Evolutionary conservation across 2,888 invertebrate species (phyloP), one percentile per base, ranked within the genome.

Genomic region (Acanthacorydalis orientalis): DNA sequence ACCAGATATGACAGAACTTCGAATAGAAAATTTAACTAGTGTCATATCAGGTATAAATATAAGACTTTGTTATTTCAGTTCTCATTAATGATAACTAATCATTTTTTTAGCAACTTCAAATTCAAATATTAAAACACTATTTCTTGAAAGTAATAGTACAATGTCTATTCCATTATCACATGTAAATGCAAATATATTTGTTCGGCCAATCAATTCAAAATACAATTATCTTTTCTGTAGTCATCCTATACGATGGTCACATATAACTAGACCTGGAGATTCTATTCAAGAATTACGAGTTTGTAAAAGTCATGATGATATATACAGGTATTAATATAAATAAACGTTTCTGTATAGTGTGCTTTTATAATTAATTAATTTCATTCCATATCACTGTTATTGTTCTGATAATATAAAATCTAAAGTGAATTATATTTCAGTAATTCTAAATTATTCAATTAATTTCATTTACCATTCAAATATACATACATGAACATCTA

Each of bases 91-190:
- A 7, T 23, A 42, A 44, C 15, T 34, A 44, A 37, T 37, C 32
- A 42, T 16, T 46, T 44, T 16, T 53, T 51, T 38, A 44, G 51
- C n/a, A 52, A 55, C 49, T 52, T 53, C 49, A 50, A 68, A 61
- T 61, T 60, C 62, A 2, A 58, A 63, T 2, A 61, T 57, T 31
- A 68, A 65, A 54, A 60, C 60, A 0, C 60, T 65, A 4, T 57
- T 57, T 33, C 68, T 78, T 47, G 54, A 67, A 23, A 70, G 79
- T 42, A 76, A 77, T 47, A 73, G 70, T 43, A 68, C 69, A 15
- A 74, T 82, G 60, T 78, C 88, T 37, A 76, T 91, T 47, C 93
- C 93, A 15, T 67, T 93, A 51, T 73, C 75, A 14, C 82, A 83
- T 55, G 78, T 81, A 0, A 74, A 81, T 57, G 78, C 82, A 4